These are phyloP conservation scores for Chaetoderma sp. DNA, from an alignment of 2,888 invertebrate species.

Conservation along the genomic window DNA sequence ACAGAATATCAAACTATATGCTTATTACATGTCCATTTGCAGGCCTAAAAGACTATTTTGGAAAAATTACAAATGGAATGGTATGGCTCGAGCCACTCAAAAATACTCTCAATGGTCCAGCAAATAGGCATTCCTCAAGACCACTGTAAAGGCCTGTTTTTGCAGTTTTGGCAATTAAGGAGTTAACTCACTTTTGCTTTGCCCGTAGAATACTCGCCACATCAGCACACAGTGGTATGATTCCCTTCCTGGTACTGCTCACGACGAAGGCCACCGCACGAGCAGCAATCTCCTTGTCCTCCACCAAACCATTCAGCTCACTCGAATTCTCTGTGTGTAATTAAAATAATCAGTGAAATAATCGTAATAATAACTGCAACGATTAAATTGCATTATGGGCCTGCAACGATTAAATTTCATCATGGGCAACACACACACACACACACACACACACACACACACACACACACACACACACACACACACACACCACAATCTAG, in stretches of 20 bases:
- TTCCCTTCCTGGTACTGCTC: constrained; percentile 67
- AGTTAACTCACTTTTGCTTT: constrained; percentile 65
- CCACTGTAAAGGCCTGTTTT: no score
- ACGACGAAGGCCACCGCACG: constrained; percentile 68
- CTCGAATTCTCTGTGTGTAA: constrained; percentile 44
- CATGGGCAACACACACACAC: not conserved
- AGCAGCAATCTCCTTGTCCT: constrained; percentile 67
- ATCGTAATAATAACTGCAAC: not conserved
- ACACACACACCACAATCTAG: no score
- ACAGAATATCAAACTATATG: not conserved
- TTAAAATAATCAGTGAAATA: not conserved
- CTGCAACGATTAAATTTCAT: not conserved
- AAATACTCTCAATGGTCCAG: not conserved
- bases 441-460: no score
- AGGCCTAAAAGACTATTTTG: no score
- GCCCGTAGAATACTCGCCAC: constrained; percentile 62
- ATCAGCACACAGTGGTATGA: constrained; percentile 68
- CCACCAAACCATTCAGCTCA: constrained; percentile 61
- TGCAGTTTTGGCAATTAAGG: no score
- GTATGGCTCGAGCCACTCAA: not conserved
- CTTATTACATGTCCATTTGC: no score
- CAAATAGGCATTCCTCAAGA: no score
- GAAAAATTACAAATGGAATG: not conserved
- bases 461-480: no score
- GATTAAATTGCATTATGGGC: not conserved